Conservation (phyloP, 2,113 vertebrate genomes). For the Coregonus clupeaformis region DNA sequence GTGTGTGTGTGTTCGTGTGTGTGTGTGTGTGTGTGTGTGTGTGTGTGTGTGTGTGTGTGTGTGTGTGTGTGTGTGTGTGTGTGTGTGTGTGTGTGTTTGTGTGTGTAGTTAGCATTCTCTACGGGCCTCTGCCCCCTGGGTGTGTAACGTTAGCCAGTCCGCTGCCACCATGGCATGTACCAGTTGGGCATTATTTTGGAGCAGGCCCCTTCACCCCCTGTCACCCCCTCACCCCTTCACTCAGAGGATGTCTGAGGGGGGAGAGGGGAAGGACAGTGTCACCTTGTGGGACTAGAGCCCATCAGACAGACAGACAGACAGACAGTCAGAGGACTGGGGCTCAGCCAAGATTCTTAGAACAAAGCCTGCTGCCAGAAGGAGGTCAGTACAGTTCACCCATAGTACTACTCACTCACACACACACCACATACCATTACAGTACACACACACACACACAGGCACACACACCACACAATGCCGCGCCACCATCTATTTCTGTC, state of each 20-base stretch:
- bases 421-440: background rate
- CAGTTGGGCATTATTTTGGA: too few species aligned
- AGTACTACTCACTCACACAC: background rate
- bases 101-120: too few species aligned
- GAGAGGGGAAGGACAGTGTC: conserved; percentile 49
- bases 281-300: conserved; percentile 56
- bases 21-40: too few species aligned
- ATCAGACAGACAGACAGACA: conserved; percentile 9
- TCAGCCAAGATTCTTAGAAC: too few species aligned
- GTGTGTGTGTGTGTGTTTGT: too few species aligned
- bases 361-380: conserved; percentile 12
- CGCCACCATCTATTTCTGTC: conserved; percentile 56
- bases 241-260: conserved; percentile 29
- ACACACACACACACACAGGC: conserved; percentile 15
- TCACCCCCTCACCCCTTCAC: conserved; percentile 1
- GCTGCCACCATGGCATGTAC: too few species aligned
- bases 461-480: conserved; percentile 6
- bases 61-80: too few species aligned
- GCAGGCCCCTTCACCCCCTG: background rate
- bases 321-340: too few species aligned
- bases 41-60: too few species aligned
- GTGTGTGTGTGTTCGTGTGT: too few species aligned
- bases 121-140: too few species aligned
- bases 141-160: too few species aligned
- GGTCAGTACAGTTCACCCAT: conserved; percentile 12